phyloP scores from a whole-genome alignment of 2,113 vertebrate species.

The Podilymbus podiceps region DNA sequence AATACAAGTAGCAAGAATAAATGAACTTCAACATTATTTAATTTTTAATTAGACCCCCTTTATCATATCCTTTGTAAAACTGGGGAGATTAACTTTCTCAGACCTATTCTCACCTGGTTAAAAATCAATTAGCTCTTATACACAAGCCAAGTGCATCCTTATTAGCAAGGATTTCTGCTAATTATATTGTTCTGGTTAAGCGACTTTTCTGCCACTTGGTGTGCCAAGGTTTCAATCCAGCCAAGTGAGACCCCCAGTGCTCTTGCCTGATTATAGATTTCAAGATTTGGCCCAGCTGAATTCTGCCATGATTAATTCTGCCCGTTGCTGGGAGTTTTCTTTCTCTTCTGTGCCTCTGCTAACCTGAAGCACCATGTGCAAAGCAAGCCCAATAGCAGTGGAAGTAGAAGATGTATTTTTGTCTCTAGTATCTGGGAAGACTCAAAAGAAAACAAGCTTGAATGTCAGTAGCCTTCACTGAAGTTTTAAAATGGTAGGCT shows the following conservation, averaged over 20 bases:
- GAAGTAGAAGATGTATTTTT: neutral
- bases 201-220: neutral
- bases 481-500: neutral
- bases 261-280: neutral
- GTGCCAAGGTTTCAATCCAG: neutral
- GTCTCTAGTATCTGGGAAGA: neutral
- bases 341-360: neutral
- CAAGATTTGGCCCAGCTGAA: neutral
- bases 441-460: neutral
- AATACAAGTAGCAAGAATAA: neutral
- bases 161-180: conserved; percentile 14
- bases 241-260: neutral
- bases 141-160: neutral
- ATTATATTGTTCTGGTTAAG: conserved; percentile 25
- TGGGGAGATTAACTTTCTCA: conserved; percentile 14
- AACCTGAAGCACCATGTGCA: neutral
- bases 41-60: conserved; percentile 20
- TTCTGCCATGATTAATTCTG: neutral
- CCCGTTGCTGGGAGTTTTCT: neutral
- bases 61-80: conserved; percentile 17
- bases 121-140: conserved; percentile 20
- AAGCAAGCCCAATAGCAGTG: neutral
- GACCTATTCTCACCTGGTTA: conserved; percentile 44
- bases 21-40: neutral
- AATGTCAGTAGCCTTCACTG: neutral